Conservation (phyloP, 2,797 vertebrate genomes). For the Nannoperca australis region DNA sequence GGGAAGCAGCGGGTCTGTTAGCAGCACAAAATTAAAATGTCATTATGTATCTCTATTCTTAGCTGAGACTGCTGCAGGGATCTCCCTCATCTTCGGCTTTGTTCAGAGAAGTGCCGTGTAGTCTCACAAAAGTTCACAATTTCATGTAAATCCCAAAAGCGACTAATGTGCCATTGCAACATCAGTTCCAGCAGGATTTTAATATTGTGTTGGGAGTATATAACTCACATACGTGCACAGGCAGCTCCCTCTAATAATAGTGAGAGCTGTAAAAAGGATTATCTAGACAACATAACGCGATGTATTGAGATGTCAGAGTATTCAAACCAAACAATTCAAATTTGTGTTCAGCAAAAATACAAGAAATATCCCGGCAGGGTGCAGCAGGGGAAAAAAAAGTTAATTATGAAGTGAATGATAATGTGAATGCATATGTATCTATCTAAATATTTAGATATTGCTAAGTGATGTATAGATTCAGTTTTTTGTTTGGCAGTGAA, state of each 20-base stretch:
- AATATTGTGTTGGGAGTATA: constrained; percentile 45
- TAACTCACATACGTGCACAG: constrained; percentile 41
- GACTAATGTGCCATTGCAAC: constrained; percentile 49
- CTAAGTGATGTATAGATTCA: background rate
- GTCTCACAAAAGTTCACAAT: constrained; percentile 66
- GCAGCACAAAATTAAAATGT: constrained; percentile 81
- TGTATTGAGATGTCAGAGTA: constrained; percentile 46
- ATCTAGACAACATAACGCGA: constrained; percentile 48
- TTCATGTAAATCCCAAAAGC: constrained; percentile 54
- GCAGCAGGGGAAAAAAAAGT: background rate
- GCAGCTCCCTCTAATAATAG: constrained; percentile 52
- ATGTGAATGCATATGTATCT: background rate
- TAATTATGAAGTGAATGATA: background rate
- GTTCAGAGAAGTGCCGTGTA: constrained; percentile 50
- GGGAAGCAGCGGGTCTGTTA: constrained; percentile 61
- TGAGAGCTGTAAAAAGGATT: constrained; percentile 35
- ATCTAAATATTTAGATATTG: background rate
- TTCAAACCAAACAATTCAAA: background rate
- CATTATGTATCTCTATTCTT: constrained; percentile 78
- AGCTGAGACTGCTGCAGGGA: constrained; percentile 68
- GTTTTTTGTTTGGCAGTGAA: background rate
- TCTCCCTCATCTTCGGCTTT: constrained; percentile 65
- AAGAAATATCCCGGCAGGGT: background rate
- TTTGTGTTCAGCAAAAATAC: background rate
- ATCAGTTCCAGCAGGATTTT: constrained; percentile 40